Evolutionary conservation across 2,113 vertebrate species (phyloP).

Genomic region (Thermophis baileyi): DNA sequence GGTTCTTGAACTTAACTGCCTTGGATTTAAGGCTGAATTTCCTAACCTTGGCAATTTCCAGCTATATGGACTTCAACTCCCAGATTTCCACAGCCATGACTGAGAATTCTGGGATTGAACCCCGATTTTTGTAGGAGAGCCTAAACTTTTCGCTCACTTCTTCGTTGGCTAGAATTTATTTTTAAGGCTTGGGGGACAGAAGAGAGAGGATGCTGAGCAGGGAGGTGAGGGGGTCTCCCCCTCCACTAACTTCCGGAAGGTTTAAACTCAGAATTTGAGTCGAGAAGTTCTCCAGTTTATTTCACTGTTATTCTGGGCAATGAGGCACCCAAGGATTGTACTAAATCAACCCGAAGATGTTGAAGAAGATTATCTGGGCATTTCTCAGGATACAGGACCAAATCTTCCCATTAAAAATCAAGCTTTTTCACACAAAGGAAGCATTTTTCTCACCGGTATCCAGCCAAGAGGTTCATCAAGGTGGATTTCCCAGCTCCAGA

Average conservation of each 20-base stretch:
- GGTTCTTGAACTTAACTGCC: not conserved
- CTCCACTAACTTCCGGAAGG: not conserved
- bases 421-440: not conserved
- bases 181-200: not conserved
- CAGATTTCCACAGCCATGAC: not conserved
- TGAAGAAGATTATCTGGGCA: not conserved
- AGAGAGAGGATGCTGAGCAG: not conserved
- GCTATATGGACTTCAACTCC: not conserved
- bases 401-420: not conserved
- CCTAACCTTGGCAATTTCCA: not conserved
- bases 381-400: too few relatives aligned
- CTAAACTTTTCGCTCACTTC: not conserved
- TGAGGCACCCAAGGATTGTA: not conserved
- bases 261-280: not conserved
- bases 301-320: too few relatives aligned
- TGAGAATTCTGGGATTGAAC: not conserved
- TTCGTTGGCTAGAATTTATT: not conserved
- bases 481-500: conserved; percentile 97
- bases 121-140: not conserved
- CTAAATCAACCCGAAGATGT: not conserved
- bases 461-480: conserved; percentile 96
- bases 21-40: not conserved
- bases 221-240: not conserved
- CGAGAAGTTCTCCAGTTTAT: not conserved
- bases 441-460: conserved; percentile 83